Base-by-base conservation (phyloP, 2,797 vertebrate species). In the Dromococcyx pavoninus region DNA sequence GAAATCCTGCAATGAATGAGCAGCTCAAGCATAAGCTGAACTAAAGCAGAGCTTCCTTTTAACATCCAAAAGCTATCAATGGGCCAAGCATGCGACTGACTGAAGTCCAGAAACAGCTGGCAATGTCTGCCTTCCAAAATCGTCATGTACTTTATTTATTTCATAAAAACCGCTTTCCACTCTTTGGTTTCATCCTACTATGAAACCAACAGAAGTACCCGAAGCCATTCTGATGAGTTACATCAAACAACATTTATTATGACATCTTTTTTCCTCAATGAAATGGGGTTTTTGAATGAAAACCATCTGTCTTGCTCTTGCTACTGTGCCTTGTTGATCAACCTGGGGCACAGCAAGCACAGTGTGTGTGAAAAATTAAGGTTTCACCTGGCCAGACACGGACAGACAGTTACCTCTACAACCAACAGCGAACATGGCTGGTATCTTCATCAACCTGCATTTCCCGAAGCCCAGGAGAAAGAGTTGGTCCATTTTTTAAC, bases 1-100 rank as follows among this genome's bases (percentile, higher is more conserved):
- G 87, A 86, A 88, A 95, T 78, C 72, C 51, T 84, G 37, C 43
- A 76, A 71, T 17, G 46, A 94, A 87, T 33, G 81, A 91, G n/a
- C 56, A 91, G 72, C 35, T 91, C 62, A 72, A 85, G 72, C 41
- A 75, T 32, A 78, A 95, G 18, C 37, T 83, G 75, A 95, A 89
- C 22, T 8, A 82, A 92, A 91, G 73, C 44, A 89, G 75, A 95
- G 77, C 32, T 89, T 89, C 70, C 51, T 89, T 80, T 77, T 51
- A 83, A 92, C 9, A 7, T 73, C 53, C 72, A 74, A 89, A 93
- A 88, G 9, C 44, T 85, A 64, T 61, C 74, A 80, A 65, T 0
- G 1, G 0, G 2, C 43, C 67, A 61, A 54, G 32, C 10, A 43
- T 30, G 74, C 39, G 60, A 17, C 8, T 90, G 66, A 61, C 23